Percentiles rank a stretch among this genome's conserved stretches.
Evolutionary conservation across 1,140 invertebrate species (phyloP).

Genomic region (Arctopsyche grandis): DNA sequence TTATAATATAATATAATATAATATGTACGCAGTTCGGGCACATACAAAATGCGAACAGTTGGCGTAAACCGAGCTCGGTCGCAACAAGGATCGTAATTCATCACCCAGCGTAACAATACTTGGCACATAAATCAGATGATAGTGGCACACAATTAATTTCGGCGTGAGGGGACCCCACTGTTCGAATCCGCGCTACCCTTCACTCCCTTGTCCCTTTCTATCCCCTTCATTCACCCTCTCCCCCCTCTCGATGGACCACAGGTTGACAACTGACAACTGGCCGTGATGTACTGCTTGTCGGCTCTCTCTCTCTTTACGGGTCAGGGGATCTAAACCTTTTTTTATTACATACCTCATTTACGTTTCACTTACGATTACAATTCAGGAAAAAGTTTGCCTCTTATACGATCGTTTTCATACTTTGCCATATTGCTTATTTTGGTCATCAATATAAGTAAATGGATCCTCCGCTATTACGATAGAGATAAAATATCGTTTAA

Average conservation of each 20-base stretch:
- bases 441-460: no score
- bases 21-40: neutral
- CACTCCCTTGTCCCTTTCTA: no score
- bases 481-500: no score
- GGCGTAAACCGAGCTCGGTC: neutral
- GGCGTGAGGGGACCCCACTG: neutral
- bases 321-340: neutral
- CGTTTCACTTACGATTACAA: no score
- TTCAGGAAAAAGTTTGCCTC: no score
- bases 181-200: constrained; percentile 13
- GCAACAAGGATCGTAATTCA: constrained; percentile 28
- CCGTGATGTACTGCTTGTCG: constrained; percentile 27
- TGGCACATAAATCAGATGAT: constrained; percentile 35
- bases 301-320: neutral
- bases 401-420: no score
- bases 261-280: constrained; percentile 35
- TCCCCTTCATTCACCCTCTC: no score
- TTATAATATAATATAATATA: no score
- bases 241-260: neutral
- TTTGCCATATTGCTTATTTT: no score
- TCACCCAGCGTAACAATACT: constrained; percentile 23
- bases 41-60: neutral
- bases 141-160: constrained; percentile 39
- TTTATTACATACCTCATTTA: no score
- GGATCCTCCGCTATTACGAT: no score